Base-by-base conservation (phyloP, 2,797 vertebrate species). In the Darevskia nairensis region DNA sequence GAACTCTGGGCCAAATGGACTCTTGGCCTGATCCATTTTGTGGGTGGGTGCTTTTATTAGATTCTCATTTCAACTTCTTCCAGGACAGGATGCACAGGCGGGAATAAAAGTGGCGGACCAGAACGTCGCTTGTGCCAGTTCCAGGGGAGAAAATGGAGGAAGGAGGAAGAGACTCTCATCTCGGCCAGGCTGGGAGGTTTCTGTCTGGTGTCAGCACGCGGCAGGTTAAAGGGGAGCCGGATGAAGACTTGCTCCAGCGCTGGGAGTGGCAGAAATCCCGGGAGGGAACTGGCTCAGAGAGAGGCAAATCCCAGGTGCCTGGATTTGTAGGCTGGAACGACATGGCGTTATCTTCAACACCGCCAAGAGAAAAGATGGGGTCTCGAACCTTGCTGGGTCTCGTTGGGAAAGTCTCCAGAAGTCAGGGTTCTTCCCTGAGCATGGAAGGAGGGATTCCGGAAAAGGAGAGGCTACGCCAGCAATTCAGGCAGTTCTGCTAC, bases 401-500 rank as follows among this genome's bases (percentile, higher is more conserved):
- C 25, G 1, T n/a, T 77, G 46, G 72, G 23, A 64, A 85, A 17
- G 32, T 25, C 55, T 21, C 74, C 23, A 32, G 74, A 80, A 80
- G 27, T 15, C 46, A 41, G 27, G 46, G 11, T 81, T 87, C 35
- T 44, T n/a, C 79, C 13, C 21, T 15, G 25, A 74, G 64, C 64
- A 77, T 80, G 6, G n/a, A 41, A 44, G 21, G 66, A 21, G 55
- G 2, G 5, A 23, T 71, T 6, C 25, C 8, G 17, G 68, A 74
- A 4, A 64, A 64, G 10, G 83, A 89, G 66, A 21, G 4, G 4
- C 39, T 1, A 23, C 15, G 82, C 23, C 68, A 17, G 69, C 69
- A 25, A 3, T 89, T 89, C 88, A 85, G 82, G 77, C 77, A 66
- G 3, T 89, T 89, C 35, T 5, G 25, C 72, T 89, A 86, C 27